Evolutionary conservation across 2,113 vertebrate genomes (phyloP), one percentile per base, ranked within the genome.

Genomic region (Ptychochromis oligacanthus): DNA sequence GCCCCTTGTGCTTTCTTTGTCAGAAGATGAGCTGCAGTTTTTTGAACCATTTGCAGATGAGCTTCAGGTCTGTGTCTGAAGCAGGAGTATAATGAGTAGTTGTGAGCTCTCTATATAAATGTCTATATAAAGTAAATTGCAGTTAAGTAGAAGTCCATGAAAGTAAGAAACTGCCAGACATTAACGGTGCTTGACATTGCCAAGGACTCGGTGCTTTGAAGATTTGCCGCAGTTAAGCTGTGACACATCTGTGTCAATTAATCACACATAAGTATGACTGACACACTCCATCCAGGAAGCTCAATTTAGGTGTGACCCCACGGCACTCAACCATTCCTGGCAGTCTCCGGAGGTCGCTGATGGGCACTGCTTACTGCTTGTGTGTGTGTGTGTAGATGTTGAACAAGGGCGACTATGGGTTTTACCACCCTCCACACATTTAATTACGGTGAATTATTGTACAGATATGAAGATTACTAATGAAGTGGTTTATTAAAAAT

Each of bases 231-330:
- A 26, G 38, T 80, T 28, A 43, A 82, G 26, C 80, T 75, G 56
- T 79, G 81, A 74, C 81, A 82, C 75, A 75, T 88, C 76, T 81
- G 64, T 75, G 72, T 77, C 79, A 56, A 8, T 84, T 67, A 59
- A 84, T 88, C 86, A 79, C 84, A 83, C 46, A 43, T 2, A 57
- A 49, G 65, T 46, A 15, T 31, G 31, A 72, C 31, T 85, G 67
- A 89, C 62, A 6, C 61, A 74, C 55, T 55, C 72, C 13, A 36
- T 78, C 46, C 81, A 20, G 20, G 76, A 75, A 85, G 82, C 64
- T 57, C 26, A 15, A 54, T 80, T 85, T 78, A 74, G 75, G 76
- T 31, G 38, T 70, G 76, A 88, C 77, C 79, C 64, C 40, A 46
- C 28, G 20, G 5, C 52, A 57, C 60, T 26, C 5, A 20, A 49